These are phyloP conservation scores for Mionectes olivaceus DNA, from an alignment of 2,797 vertebrate genomes.

Conservation along the genomic window DNA sequence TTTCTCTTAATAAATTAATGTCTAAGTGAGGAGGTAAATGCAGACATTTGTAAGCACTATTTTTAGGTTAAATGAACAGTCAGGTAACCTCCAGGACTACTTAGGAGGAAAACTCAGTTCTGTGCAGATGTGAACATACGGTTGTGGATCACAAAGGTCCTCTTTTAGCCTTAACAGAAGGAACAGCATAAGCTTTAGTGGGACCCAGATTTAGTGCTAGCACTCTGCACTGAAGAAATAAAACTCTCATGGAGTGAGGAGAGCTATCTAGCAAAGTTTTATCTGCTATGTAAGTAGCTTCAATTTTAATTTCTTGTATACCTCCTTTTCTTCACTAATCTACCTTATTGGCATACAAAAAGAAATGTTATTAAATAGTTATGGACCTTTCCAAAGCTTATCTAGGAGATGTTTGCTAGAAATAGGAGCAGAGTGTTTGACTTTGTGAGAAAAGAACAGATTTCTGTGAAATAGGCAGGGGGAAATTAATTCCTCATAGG, in stretches of 20 bases:
- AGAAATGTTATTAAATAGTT: slow-evolving; percentile 74
- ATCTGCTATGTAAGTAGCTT: neutral
- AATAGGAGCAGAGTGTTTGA: slow-evolving; percentile 54
- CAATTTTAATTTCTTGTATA: neutral
- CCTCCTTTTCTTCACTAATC: neutral
- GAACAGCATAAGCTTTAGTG: neutral
- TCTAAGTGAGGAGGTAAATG: neutral
- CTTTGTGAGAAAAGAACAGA: slow-evolving; percentile 81
- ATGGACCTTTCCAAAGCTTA: slow-evolving; percentile 78
- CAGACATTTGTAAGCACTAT: neutral
- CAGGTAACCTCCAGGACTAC: neutral
- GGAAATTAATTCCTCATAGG: slow-evolving; percentile 16
- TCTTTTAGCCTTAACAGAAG: neutral
- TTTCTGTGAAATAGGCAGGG: slow-evolving; percentile 71
- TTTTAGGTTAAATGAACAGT: neutral
- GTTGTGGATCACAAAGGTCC: neutral
- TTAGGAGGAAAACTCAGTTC: neutral
- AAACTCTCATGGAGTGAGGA: neutral
- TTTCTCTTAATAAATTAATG: neutral
- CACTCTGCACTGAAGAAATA: neutral
- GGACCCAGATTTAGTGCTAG: neutral
- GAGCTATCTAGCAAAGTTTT: neutral
- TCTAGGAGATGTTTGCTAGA: slow-evolving; percentile 72
- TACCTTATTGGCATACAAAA: slow-evolving; percentile 31
- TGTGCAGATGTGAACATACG: neutral